phyloP scores from a whole-genome alignment of 2,888 invertebrate genomes.

The Podabrus alpinus region DNA sequence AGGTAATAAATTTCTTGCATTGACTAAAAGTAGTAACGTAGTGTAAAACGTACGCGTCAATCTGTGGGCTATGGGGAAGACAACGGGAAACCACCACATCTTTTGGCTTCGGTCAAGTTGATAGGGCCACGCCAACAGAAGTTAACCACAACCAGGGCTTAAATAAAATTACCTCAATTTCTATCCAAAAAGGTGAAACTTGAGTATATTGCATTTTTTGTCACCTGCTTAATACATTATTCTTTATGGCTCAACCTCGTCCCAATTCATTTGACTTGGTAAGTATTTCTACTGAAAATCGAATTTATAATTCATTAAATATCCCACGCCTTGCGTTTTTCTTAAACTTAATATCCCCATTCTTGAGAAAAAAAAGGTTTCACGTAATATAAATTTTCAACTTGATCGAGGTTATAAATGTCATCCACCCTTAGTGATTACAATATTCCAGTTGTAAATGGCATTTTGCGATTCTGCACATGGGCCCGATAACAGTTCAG shows the following conservation, averaged over 20 bases:
- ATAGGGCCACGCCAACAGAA: too few relatives aligned
- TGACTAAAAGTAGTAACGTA: too few relatives aligned
- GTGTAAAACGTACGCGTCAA: too few relatives aligned
- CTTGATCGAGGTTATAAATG: not conserved
- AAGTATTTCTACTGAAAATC: not conserved
- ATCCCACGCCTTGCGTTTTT: not conserved
- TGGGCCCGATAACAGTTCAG: slow-evolving; percentile 6
- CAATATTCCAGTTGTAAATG: slow-evolving; percentile 17
- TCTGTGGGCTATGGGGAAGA: too few relatives aligned
- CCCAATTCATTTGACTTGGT: not conserved
- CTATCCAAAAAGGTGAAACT: too few relatives aligned
- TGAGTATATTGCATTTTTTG: too few relatives aligned
- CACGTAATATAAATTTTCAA: not conserved
- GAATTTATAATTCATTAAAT: not conserved
- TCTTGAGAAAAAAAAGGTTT: not conserved
- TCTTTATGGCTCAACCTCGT: not conserved
- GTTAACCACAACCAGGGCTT: too few relatives aligned
- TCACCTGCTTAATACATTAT: not conserved
- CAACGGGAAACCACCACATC: too few relatives aligned
- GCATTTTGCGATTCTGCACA: slow-evolving; percentile 11
- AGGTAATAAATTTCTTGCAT: too few relatives aligned
- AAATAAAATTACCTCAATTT: too few relatives aligned
- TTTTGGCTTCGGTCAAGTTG: too few relatives aligned
- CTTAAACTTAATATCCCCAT: not conserved
- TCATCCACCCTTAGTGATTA: not conserved